Evolutionary conservation across 2,113 vertebrate species (phyloP).

Genomic region (Sphyrna mokarran): DNA sequence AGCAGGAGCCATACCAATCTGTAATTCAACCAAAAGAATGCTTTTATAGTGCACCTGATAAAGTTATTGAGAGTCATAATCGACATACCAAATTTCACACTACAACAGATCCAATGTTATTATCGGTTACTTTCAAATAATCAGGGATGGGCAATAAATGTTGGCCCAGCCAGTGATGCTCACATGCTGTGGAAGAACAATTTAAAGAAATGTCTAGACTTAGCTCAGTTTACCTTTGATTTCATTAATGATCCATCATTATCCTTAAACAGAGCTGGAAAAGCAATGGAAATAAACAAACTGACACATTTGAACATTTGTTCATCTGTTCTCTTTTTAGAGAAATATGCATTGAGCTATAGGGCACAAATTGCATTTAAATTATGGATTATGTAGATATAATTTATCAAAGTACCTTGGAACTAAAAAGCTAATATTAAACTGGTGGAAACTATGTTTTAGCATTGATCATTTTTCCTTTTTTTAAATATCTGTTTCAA

Average conservation of each 20-base stretch:
- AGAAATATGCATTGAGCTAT: neutral
- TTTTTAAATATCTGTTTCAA: neutral
- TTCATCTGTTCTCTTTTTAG: neutral
- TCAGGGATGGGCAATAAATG: too few relatives aligned
- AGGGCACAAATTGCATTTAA: neutral
- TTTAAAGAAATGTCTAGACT: neutral
- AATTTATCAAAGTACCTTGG: neutral
- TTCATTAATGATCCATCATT: conserved; percentile 6
- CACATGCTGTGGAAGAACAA: too few relatives aligned
- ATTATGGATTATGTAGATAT: neutral
- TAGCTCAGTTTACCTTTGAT: neutral
- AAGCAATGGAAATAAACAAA: neutral
- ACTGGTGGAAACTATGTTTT: neutral
- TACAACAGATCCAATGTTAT: too few relatives aligned
- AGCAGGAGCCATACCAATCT: too few relatives aligned
- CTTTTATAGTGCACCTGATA: too few relatives aligned
- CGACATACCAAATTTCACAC: too few relatives aligned
- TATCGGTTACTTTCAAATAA: too few relatives aligned
- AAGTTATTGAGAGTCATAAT: too few relatives aligned
- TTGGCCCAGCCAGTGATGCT: too few relatives aligned
- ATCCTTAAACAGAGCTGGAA: neutral
- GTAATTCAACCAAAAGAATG: too few relatives aligned
- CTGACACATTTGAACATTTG: neutral
- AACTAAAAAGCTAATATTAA: neutral
- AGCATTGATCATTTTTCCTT: neutral